Evolutionary conservation across 2,113 vertebrate genomes (phyloP).

Genomic region (Brienomyrus longianalis): DNA sequence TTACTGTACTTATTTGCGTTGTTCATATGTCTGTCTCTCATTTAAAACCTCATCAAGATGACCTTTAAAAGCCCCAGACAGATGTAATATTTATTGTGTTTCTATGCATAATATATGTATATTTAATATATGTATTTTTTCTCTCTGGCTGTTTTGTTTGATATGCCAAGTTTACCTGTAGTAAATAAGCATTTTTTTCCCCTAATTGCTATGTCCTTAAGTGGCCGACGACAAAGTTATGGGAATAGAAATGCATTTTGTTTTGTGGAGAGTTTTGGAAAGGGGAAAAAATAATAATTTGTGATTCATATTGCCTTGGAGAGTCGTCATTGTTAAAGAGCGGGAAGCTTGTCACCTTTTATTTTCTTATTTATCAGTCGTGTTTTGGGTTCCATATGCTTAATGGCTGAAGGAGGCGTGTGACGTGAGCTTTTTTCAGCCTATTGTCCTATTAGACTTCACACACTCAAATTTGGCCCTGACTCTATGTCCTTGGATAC

Average conservation of each 20-base stretch:
- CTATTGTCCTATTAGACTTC: background rate
- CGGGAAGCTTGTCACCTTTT: conserved; percentile 27
- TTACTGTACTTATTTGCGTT: background rate
- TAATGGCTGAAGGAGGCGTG: background rate
- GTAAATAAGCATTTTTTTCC: background rate
- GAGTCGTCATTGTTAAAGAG: conserved; percentile 13
- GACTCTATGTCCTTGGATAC: background rate
- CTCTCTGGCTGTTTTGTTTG: background rate
- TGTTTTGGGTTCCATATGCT: conserved; percentile 13
- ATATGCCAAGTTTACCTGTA: background rate
- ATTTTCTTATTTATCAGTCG: conserved; percentile 27
- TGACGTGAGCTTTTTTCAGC: background rate
- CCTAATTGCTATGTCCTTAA: background rate
- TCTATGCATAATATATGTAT: background rate
- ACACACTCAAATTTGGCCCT: background rate
- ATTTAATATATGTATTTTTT: background rate
- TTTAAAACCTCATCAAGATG: conserved; percentile 6
- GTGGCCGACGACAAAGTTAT: background rate
- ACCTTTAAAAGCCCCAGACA: conserved; percentile 22
- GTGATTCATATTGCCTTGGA: background rate
- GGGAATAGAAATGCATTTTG: conserved; percentile 7
- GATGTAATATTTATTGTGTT: background rate
- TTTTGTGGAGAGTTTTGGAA: background rate
- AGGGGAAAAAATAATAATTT: background rate
- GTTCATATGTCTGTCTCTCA: background rate